Evolutionary conservation across 2,113 vertebrate genomes (phyloP).

Genomic region (Myocastor coypus): DNA sequence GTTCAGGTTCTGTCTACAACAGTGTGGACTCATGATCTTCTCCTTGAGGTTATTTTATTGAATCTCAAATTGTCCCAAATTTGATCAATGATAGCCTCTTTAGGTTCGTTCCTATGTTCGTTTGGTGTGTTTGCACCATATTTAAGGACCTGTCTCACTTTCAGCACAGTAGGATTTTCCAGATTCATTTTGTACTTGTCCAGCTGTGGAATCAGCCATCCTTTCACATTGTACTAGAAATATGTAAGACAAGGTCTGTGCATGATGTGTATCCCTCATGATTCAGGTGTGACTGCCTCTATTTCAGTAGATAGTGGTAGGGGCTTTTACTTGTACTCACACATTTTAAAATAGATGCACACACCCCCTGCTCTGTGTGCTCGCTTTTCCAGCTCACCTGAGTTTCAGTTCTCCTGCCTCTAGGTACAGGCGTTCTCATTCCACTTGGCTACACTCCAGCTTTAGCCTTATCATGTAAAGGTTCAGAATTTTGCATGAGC

Average conservation of each 20-base stretch:
- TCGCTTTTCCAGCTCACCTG: neutral
- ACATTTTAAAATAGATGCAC: neutral
- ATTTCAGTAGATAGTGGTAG: neutral
- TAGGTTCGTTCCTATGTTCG: neutral
- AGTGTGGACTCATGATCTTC: constrained; percentile 28
- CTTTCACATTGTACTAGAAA: constrained; percentile 13
- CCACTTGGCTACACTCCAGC: neutral
- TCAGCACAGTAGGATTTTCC: neutral
- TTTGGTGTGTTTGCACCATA: neutral
- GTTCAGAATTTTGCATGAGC: constrained; percentile 47
- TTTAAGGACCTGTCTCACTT: constrained; percentile 11
- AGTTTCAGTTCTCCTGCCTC: neutral
- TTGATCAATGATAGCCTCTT: neutral
- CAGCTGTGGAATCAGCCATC: neutral
- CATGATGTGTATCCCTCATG: neutral
- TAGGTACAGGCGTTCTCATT: neutral
- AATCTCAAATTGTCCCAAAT: neutral
- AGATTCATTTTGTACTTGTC: neutral
- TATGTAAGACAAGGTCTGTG: neutral
- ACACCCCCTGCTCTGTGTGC: neutral
- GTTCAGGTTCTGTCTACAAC: neutral
- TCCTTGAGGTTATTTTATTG: neutral
- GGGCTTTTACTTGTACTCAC: neutral
- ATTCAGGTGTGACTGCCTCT: neutral
- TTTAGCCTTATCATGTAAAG: constrained; percentile 46